Evolutionary conservation across 2,888 invertebrate genomes (phyloP).

Genomic region (Palloptera scutellata): DNA sequence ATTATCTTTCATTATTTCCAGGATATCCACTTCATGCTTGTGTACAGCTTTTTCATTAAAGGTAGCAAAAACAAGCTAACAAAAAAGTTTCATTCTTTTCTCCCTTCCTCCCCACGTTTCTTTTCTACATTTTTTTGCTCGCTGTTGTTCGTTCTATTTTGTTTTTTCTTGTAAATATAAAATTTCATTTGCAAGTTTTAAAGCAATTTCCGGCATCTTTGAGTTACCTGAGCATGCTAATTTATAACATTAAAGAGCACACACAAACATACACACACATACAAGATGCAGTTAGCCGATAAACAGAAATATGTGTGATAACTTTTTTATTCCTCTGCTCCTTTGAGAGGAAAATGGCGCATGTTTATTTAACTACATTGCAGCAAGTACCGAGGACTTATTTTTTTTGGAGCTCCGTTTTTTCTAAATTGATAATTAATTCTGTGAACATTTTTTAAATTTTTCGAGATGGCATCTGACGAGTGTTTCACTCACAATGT

Average conservation of each 20-base stretch:
- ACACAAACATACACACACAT: background rate
- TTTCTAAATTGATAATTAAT: no score
- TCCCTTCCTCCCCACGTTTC: background rate
- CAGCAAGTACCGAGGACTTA: no score
- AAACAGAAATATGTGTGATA: background rate
- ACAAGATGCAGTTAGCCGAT: no score
- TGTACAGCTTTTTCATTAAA: constrained; percentile 7
- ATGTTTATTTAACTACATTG: no score
- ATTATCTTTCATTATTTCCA: background rate
- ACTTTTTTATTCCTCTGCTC: background rate
- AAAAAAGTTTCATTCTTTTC: background rate
- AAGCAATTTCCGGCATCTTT: constrained; percentile 27
- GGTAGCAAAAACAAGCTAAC: background rate
- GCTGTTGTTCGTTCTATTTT: background rate
- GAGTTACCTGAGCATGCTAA: constrained; percentile 6
- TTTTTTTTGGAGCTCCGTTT: no score
- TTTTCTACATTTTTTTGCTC: background rate
- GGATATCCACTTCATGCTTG: constrained; percentile 7
- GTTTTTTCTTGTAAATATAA: background rate
- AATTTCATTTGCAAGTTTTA: constrained; percentile 15
- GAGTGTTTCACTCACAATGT: no score
- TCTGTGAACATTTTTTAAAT: no score
- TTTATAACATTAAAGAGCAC: background rate
- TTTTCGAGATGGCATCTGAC: no score
- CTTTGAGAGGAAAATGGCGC: background rate